Evolutionary conservation across 2,888 invertebrate genomes (phyloP).

Genomic region (Crocallis elinguaria): DNA sequence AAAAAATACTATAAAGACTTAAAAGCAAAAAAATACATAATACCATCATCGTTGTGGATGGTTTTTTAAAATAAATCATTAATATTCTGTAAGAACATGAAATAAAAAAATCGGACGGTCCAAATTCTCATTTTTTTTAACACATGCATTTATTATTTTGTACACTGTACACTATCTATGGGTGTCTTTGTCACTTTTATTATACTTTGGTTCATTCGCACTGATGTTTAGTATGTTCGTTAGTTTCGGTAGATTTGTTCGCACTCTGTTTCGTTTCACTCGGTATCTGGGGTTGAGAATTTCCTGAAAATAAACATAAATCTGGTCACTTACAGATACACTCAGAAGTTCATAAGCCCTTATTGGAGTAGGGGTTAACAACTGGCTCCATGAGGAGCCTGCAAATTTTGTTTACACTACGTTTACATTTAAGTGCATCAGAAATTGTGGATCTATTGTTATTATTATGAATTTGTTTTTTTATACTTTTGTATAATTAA

Average conservation of each 20-base stretch:
- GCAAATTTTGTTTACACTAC: too few species aligned
- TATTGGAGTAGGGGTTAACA: too few species aligned
- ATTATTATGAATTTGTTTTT: too few species aligned
- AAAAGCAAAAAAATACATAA: background rate
- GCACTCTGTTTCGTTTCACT: conserved; percentile 56
- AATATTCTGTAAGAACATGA: background rate
- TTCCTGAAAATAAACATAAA: conserved; percentile 47
- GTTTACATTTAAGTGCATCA: too few species aligned
- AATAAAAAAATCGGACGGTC: conserved; percentile 36
- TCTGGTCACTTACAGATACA: too few species aligned
- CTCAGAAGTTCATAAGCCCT: too few species aligned
- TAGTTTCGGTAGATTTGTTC: conserved; percentile 58
- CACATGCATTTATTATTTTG: conserved; percentile 24
- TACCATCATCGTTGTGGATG: background rate
- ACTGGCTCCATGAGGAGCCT: too few species aligned
- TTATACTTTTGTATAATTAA: too few species aligned
- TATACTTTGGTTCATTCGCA: conserved; percentile 48
- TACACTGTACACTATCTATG: conserved; percentile 35
- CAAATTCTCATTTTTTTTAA: conserved; percentile 20
- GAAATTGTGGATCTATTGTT: too few species aligned
- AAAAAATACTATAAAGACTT: too few species aligned
- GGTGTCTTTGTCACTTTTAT: conserved; percentile 22
- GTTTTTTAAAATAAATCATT: background rate
- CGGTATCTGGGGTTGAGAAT: conserved; percentile 48
- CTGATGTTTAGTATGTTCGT: conserved; percentile 54